These are phyloP conservation scores for Miltochrista miniata DNA, from an alignment of 2,888 invertebrate genomes.

Conservation along the genomic window DNA sequence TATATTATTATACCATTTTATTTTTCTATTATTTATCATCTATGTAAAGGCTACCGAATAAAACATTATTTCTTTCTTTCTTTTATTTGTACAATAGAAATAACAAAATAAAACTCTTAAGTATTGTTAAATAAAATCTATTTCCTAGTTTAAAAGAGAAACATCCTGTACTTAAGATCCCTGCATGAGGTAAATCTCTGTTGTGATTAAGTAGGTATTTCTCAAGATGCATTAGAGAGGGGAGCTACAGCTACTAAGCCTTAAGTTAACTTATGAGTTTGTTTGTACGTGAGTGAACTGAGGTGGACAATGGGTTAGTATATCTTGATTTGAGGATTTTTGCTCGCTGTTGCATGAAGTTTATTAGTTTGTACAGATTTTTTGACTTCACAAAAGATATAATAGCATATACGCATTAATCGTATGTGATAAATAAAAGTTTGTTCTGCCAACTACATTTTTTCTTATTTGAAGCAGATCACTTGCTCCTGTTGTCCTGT, in stretches of 20 bases:
- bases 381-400: too few species aligned
- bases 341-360: not conserved
- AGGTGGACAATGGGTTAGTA: slow-evolving; percentile 3
- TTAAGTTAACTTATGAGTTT: slow-evolving; percentile 13
- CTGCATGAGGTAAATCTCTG: slow-evolving; percentile 55
- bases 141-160: not conserved
- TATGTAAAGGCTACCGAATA: too few species aligned
- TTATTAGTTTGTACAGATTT: not conserved
- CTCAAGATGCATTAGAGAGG: slow-evolving; percentile 54
- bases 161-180: slow-evolving; percentile 37
- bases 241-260: slow-evolving; percentile 36
- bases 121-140: not conserved
- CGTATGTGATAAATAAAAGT: too few species aligned
- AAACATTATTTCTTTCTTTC: too few species aligned
- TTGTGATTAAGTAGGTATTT: slow-evolving; percentile 62
- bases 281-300: slow-evolving; percentile 6
- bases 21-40: too few species aligned
- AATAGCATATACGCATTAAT: too few species aligned
- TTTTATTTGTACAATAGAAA: too few species aligned
- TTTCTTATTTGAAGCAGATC: too few species aligned
- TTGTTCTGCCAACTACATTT: too few species aligned
- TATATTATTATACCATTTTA: too few species aligned
- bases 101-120: too few species aligned
- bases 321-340: not conserved
- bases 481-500: too few species aligned